Evolutionary conservation across 2,888 invertebrate genomes (phyloP).

Genomic region (Exocentrus adspersus): DNA sequence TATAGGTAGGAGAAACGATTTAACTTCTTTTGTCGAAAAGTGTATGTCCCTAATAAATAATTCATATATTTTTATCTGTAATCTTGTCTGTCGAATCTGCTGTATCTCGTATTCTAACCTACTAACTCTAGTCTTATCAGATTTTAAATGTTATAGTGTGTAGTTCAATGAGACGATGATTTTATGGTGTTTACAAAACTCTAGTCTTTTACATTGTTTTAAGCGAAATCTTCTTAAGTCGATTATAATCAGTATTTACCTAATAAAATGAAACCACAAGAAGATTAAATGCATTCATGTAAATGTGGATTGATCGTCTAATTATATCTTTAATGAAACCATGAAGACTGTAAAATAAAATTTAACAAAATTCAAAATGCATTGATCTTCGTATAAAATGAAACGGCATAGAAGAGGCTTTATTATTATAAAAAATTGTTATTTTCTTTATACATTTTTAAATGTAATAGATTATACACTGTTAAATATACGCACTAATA

Average conservation of each 20-base stretch:
- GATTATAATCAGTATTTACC: constrained; percentile 20
- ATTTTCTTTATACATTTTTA: constrained; percentile 47
- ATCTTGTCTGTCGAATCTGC: constrained; percentile 47
- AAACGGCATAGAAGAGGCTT: constrained; percentile 25
- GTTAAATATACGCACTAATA: constrained; percentile 56
- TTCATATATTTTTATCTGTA: constrained; percentile 35
- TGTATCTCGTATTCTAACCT: constrained; percentile 45
- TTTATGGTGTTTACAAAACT: constrained; percentile 39
- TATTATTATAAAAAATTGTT: constrained; percentile 38
- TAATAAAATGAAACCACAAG: constrained; percentile 17
- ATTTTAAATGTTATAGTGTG: constrained; percentile 51
- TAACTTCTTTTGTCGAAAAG: constrained; percentile 9
- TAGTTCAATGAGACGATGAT: constrained; percentile 37
- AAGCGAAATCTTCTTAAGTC: constrained; percentile 23
- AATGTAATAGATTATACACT: constrained; percentile 53
- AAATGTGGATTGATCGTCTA: neutral
- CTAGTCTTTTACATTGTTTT: constrained; percentile 17
- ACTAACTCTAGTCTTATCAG: constrained; percentile 50
- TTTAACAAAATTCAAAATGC: constrained; percentile 13
- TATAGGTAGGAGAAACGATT: constrained; percentile 13
- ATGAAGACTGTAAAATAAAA: constrained; percentile 24
- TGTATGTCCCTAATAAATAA: constrained; percentile 25
- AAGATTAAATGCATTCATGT: constrained; percentile 17
- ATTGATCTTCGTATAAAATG: constrained; percentile 27
- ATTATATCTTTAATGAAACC: constrained; percentile 13